Conservation (phyloP, 2,113 vertebrate species). For the Limnothrissa miodon region DNA sequence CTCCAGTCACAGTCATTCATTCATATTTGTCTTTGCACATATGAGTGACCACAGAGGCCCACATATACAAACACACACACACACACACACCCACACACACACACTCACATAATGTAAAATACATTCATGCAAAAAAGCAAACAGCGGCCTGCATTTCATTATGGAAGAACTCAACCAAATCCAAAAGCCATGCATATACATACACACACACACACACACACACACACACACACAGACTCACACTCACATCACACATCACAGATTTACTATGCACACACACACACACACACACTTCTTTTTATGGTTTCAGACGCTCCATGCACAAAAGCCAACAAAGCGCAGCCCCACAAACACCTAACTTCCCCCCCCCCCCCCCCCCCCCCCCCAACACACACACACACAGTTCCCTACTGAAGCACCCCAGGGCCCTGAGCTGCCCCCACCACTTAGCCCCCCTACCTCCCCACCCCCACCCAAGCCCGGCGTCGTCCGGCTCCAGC, state of each 20-base stretch:
- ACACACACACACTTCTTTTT: constrained; percentile 13
- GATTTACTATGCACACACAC: too few species aligned
- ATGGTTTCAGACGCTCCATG: constrained; percentile 48
- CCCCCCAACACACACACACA: background rate
- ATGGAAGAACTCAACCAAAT: background rate
- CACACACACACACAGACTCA: constrained; percentile 1
- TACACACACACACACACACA: constrained; percentile 11
- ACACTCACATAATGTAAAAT: background rate
- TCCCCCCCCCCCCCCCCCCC: background rate
- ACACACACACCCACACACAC: constrained; percentile 1
- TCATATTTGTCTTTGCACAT: background rate
- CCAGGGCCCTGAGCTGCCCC: background rate
- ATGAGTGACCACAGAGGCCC: background rate
- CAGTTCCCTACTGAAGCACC: background rate
- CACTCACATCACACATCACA: constrained; percentile 10
- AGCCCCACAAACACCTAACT: background rate
- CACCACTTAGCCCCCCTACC: constrained; percentile 21
- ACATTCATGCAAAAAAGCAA: background rate
- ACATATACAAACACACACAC: constrained; percentile 26
- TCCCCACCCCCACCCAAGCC: constrained; percentile 1
- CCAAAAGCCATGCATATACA: constrained; percentile 9
- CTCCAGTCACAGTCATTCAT: background rate
- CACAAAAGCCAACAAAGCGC: constrained; percentile 71
- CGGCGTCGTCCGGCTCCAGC: constrained; percentile 43
- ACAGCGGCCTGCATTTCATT: constrained; percentile 5